Percentiles rank a stretch among this genome's conserved stretches.
phyloP scores from a whole-genome alignment of 1,140 invertebrate species.

The silkworm (Bombyx mori) region DNA sequence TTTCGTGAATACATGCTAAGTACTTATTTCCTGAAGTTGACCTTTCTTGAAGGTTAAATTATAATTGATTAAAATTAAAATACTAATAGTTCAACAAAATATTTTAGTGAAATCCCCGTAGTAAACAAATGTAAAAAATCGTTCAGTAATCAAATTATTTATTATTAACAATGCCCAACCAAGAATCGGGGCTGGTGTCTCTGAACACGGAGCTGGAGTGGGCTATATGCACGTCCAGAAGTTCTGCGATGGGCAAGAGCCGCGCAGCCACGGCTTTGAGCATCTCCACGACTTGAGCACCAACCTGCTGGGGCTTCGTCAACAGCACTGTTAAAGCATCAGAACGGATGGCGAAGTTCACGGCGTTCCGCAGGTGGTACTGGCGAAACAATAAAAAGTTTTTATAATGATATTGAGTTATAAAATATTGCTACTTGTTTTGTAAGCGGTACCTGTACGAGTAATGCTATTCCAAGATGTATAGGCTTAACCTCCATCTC shows the following conservation, averaged over 20 bases:
- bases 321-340: slow-evolving; percentile 31
- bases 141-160: slow-evolving; percentile 21
- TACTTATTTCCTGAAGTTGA: too few relatives aligned
- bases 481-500: slow-evolving; percentile 46
- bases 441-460: slow-evolving; percentile 36
- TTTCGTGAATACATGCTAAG: too few relatives aligned
- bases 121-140: too few relatives aligned
- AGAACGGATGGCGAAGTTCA: slow-evolving; percentile 41
- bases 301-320: slow-evolving; percentile 43
- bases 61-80: too few relatives aligned
- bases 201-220: slow-evolving; percentile 52
- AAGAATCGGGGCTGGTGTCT: slow-evolving; percentile 43
- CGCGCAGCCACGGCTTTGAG: slow-evolving; percentile 40
- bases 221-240: slow-evolving; percentile 46
- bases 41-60: too few relatives aligned
- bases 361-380: slow-evolving; percentile 48
- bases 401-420: neutral
- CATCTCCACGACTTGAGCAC: slow-evolving; percentile 39
- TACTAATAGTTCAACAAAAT: too few relatives aligned
- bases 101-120: too few relatives aligned
- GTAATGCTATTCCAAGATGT: slow-evolving; percentile 38
- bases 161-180: slow-evolving; percentile 56
- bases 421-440: neutral
- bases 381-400: slow-evolving; percentile 16
- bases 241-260: slow-evolving; percentile 39